A percentile compares a stretch with the other conserved stretches of the same genome.
Evolutionary conservation across 2,888 invertebrate genomes (phyloP).

Genomic region (Drosophila acutilabella): DNA sequence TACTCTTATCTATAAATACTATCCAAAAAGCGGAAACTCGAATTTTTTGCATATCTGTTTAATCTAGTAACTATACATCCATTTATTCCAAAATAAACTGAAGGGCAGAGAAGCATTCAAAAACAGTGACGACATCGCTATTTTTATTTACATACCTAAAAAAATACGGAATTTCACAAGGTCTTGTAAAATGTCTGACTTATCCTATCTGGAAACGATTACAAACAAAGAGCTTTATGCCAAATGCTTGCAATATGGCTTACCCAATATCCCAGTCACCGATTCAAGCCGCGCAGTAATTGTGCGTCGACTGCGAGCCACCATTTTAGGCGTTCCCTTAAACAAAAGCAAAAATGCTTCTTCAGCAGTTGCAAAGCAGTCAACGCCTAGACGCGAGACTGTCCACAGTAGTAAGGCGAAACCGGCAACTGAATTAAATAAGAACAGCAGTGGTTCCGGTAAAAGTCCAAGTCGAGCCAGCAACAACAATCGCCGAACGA

Average conservation of each 20-base stretch:
- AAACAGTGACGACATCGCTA: conserved; percentile 63
- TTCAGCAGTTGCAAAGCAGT: conserved; percentile 41
- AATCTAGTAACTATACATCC: not conserved
- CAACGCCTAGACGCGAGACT: conserved; percentile 77
- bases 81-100: not conserved
- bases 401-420: conserved; percentile 68
- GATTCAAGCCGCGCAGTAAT: conserved; percentile 81
- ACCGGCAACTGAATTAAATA: conserved; percentile 52
- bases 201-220: conserved; percentile 70
- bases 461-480: conserved; percentile 14
- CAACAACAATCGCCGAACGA: conserved; percentile 66
- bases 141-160: conserved; percentile 41
- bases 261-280: conserved; percentile 84
- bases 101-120: conserved; percentile 10
- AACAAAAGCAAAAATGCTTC: conserved; percentile 43
- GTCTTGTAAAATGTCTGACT: conserved; percentile 58
- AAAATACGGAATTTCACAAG: conserved; percentile 41
- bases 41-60: not conserved
- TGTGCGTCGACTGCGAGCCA: conserved; percentile 71
- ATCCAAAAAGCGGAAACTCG: not conserved
- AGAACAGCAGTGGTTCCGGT: conserved; percentile 3
- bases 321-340: conserved; percentile 66
- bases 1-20: not conserved
- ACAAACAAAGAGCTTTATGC: conserved; percentile 79
- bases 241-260: conserved; percentile 78